These are phyloP conservation scores for Zaprionus davidi DNA, from an alignment of 1,140 invertebrate species.

Conservation along the genomic window DNA sequence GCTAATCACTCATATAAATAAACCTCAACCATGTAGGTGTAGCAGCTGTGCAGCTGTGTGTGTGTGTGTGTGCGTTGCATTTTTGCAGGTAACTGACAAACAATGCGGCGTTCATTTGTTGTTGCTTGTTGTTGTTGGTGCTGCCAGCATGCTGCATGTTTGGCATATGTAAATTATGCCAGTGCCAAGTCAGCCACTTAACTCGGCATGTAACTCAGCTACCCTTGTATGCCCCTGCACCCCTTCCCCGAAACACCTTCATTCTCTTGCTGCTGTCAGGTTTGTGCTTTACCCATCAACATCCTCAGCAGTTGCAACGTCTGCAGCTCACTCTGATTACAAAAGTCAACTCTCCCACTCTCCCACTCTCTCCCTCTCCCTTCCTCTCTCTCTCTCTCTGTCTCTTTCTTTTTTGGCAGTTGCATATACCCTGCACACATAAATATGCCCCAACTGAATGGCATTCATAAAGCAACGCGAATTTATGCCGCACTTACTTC, in stretches of 20 bases:
- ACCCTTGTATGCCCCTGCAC: no score
- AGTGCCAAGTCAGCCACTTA: constrained; percentile 78
- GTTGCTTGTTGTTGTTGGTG: constrained; percentile 15
- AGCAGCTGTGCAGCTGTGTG: neutral
- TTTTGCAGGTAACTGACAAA: constrained; percentile 42
- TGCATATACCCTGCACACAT: constrained; percentile 7
- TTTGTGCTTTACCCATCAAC: constrained; percentile 62
- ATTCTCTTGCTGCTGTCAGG: constrained; percentile 39
- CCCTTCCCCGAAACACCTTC: neutral
- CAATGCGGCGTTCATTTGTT: constrained; percentile 48
- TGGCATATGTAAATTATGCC: constrained; percentile 80
- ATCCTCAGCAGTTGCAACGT: constrained; percentile 38
- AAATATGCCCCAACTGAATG: neutral
- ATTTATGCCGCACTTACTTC: constrained; percentile 2
- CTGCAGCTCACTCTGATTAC: constrained; percentile 71
- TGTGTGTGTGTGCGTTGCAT: constrained; percentile 22
- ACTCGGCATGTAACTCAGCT: constrained; percentile 38
- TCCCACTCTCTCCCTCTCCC: neutral
- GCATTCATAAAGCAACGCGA: constrained; percentile 10
- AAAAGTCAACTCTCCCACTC: constrained; percentile 66
- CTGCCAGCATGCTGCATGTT: constrained; percentile 52
- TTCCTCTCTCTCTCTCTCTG: neutral
- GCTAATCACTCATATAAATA: constrained; percentile 82
- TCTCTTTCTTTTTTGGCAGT: constrained; percentile 1
- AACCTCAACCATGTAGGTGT: constrained; percentile 34